Evolutionary conservation across 2,113 vertebrate species (phyloP).

Genomic region (Oplegnathus fasciatus): DNA sequence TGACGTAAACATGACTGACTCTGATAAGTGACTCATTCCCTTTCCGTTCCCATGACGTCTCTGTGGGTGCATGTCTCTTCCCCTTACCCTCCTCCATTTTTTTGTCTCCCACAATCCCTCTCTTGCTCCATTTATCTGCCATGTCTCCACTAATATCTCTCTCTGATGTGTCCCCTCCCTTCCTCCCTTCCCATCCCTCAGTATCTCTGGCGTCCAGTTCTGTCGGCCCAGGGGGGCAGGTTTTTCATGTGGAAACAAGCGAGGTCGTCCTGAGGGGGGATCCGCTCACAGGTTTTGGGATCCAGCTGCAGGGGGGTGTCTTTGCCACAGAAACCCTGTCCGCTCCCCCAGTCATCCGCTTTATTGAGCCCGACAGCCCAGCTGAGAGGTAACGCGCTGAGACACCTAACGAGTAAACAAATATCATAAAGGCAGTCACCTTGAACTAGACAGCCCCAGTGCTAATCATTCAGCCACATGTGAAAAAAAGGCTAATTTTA

Average conservation of each 20-base stretch:
- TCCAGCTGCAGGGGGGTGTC: constrained; percentile 97
- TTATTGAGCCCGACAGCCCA: constrained; percentile 96
- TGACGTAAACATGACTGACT: constrained; percentile 56
- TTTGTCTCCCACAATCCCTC: constrained; percentile 39
- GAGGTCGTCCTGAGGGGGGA: constrained; percentile 95
- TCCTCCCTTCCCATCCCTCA: constrained; percentile 64
- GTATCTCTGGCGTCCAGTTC: constrained; percentile 96
- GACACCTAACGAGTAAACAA: constrained; percentile 53
- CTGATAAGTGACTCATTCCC: constrained; percentile 63
- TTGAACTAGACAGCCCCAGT: constrained; percentile 45
- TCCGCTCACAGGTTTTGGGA: constrained; percentile 94
- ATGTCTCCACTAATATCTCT: constrained; percentile 43
- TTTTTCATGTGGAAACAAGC: constrained; percentile 94
- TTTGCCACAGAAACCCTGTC: constrained; percentile 96
- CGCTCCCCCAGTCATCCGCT: constrained; percentile 92
- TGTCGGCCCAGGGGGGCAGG: constrained; percentile 94
- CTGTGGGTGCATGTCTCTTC: constrained; percentile 44
- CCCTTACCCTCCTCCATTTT: constrained; percentile 21
- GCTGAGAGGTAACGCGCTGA: constrained; percentile 90
- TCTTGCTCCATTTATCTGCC: constrained; percentile 50
- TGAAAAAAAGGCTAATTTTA: constrained; percentile 50
- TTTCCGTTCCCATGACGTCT: constrained; percentile 45
- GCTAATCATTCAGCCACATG: constrained; percentile 61
- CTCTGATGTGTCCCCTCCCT: constrained; percentile 37
- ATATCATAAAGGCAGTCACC: constrained; percentile 65